Base-by-base conservation (phyloP, 2,888 invertebrate genomes). In the Corbicula japonica region DNA sequence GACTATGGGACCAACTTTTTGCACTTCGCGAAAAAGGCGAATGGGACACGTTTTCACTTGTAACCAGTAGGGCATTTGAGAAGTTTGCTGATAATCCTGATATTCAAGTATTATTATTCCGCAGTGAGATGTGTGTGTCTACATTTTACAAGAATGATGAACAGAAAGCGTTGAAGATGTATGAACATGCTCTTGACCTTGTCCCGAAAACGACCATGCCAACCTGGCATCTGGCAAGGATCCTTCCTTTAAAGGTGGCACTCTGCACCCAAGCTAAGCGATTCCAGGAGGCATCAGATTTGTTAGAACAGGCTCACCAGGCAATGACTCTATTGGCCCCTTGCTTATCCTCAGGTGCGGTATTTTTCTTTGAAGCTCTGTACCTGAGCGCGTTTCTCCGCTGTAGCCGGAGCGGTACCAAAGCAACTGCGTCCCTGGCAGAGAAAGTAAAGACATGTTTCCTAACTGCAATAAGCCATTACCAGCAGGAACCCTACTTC, bases 361-460 rank as follows among this genome's bases (percentile, higher is more conserved):
- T 71, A 10, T 65, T 66, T 44, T 76, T 76, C 44, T 76, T 76
- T 34, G 76, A 76, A 23, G 76, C 76, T 5, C 50, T 71, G 4
- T 76, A 71, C 44, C 35, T 76, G 23, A 48, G 66, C 3, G 35
- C 48, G 2, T 50, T 76, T 66, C 44, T 76, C 6, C 48, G 65
- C 15, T 71, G 71, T 21, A 58, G 52, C 12, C 32, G 52, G 50
- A 60, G 52, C 6, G 71, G 60, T 21, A 66, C 66, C 15, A 63
- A 50, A 32, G 60, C 71, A 10, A 30, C 54, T 1, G 38, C 15
- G 6, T 38, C 41, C 8, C 60, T 76, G 2, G 30, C 61, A 10
- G 41, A 76, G 46, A 44, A 65, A 50, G 76, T 71, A 8, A 76
- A 76, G 41, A 15, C 21, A 8, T 76, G 76, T 30, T 76, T 76